A percentile compares a stretch with the other conserved stretches of the same genome.
These are phyloP conservation scores for Podilymbus podiceps DNA, from an alignment of 2,113 vertebrate species.

Conservation along the genomic window DNA sequence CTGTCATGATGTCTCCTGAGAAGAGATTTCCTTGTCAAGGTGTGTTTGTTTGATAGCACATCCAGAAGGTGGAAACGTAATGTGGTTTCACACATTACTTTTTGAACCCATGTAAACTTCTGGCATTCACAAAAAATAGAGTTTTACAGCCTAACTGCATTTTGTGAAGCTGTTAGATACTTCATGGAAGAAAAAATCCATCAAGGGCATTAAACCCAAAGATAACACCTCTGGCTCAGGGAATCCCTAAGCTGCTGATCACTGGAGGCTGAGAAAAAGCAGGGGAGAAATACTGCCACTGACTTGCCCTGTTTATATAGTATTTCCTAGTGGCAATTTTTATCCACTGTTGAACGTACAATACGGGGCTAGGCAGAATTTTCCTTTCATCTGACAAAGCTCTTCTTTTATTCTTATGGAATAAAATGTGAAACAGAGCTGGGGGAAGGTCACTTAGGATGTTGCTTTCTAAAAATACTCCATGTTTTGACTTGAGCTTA, in stretches of 20 bases:
- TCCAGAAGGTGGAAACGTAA: background rate
- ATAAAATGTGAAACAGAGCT: background rate
- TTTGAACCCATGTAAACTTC: constrained; percentile 9
- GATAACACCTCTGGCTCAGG: background rate
- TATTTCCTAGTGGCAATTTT: background rate
- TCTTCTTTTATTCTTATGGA: background rate
- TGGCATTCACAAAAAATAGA: background rate
- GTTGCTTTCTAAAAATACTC: background rate
- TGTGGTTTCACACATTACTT: constrained; percentile 13
- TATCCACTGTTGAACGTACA: background rate
- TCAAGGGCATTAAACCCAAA: background rate
- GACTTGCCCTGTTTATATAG: background rate
- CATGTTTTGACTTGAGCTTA: background rate
- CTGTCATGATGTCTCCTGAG: background rate
- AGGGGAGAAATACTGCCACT: background rate
- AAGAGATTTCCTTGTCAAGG: constrained; percentile 24
- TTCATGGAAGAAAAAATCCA: background rate
- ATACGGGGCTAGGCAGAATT: background rate
- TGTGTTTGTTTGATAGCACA: constrained; percentile 24
- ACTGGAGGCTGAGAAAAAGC: background rate
- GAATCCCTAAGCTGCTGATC: background rate
- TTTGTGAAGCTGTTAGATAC: background rate
- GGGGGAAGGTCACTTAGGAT: background rate
- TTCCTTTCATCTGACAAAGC: background rate
- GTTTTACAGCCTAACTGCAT: background rate